Evolutionary conservation across 2,797 vertebrate genomes (phyloP).

Genomic region (Artibeus lituratus): DNA sequence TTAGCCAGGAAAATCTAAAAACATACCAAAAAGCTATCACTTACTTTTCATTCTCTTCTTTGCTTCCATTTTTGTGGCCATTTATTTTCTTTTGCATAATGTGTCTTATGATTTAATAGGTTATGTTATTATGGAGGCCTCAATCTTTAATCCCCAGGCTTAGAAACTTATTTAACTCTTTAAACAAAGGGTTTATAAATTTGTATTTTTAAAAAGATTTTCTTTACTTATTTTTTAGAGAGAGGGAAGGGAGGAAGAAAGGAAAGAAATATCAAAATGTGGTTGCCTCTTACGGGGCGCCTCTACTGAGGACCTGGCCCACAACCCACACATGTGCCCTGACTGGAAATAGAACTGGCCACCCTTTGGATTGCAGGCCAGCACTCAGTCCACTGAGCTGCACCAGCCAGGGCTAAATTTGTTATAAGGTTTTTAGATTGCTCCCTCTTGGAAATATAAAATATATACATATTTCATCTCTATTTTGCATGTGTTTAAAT

Average conservation of each 20-base stretch:
- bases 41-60: not conserved
- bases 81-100: not conserved
- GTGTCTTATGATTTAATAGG: not conserved
- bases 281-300: no score
- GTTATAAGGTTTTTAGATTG: not conserved
- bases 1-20: slow-evolving; percentile 16
- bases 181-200: not conserved
- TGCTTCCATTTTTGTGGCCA: not conserved
- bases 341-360: no score
- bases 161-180: not conserved
- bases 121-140: not conserved
- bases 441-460: not conserved
- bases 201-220: not conserved
- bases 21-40: not conserved
- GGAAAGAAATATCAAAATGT: no score
- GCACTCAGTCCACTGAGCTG: no score
- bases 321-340: no score
- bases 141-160: rapidly evolving
- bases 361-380: no score
- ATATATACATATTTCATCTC: not conserved
- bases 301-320: no score
- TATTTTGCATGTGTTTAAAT: not conserved
- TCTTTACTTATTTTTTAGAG: no score
- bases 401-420: not conserved
- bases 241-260: no score